A percentile compares a stretch with the other conserved stretches of the same genome.
These are phyloP conservation scores for Stegophylla sp. DNA, from an alignment of 2,888 invertebrate genomes.

Conservation along the genomic window DNA sequence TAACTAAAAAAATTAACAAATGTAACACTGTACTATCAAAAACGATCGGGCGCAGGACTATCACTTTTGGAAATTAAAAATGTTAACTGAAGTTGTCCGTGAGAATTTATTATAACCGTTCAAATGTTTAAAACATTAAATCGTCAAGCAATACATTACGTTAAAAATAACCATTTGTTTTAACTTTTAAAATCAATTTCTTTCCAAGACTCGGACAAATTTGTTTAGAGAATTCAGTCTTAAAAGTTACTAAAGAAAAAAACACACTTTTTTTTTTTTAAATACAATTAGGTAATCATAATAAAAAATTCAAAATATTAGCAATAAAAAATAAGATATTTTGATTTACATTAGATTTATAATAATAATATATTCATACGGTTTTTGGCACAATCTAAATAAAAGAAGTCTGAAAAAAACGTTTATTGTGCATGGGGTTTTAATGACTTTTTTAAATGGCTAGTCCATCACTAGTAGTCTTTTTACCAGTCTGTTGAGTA, in stretches of 20 bases:
- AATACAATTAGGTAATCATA: conserved; percentile 43
- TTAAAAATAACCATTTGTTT: conserved; percentile 16
- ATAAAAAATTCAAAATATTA: conserved; percentile 39
- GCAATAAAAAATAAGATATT: conserved; percentile 40
- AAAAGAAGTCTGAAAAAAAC: conserved; percentile 16
- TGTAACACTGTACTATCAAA: not conserved
- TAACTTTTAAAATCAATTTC: conserved; percentile 32
- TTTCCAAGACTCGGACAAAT: conserved; percentile 39
- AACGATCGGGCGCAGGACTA: not conserved
- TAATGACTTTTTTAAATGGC: conserved; percentile 12
- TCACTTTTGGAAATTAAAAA: not conserved
- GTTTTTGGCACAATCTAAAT: conserved; percentile 54
- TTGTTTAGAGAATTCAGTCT: conserved; percentile 52
- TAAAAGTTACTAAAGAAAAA: conserved; percentile 54
- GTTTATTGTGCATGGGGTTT: conserved; percentile 29
- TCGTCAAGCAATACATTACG: conserved; percentile 7
- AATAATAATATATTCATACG: conserved; percentile 6
- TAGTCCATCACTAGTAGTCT: conserved; percentile 6
- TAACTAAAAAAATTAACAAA: conserved; percentile 18
- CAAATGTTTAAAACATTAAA: conserved; percentile 22
- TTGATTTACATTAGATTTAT: conserved; percentile 48
- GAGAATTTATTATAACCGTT: conserved; percentile 1
- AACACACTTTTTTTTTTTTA: conserved; percentile 29
- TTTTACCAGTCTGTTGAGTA: conserved; percentile 32
- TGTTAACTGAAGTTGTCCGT: not conserved